A percentile compares a stretch with the other conserved stretches of the same genome.
Evolutionary conservation across 1,140 invertebrate species (phyloP).

Genomic region (Stratiolaelaps scimitus): DNA sequence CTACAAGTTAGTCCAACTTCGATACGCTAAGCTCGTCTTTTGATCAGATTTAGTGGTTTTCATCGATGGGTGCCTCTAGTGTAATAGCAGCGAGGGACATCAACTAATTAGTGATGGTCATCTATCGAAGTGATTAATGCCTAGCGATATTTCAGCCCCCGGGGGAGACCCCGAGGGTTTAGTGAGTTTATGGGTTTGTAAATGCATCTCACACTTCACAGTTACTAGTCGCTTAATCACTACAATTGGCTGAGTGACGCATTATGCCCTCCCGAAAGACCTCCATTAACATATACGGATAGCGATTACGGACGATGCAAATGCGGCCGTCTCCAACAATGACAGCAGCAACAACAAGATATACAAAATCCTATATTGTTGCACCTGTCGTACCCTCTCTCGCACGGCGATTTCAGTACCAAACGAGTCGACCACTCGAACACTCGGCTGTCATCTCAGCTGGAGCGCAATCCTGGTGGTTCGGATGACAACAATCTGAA

Average conservation of each 20-base stretch:
- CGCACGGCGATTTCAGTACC: slow-evolving; percentile 48
- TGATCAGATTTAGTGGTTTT: too few relatives aligned
- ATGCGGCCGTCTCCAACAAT: background rate
- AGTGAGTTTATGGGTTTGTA: too few relatives aligned
- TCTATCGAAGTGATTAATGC: too few relatives aligned
- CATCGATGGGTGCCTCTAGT: too few relatives aligned
- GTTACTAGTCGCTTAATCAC: too few relatives aligned
- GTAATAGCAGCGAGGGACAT: too few relatives aligned
- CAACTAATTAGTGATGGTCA: too few relatives aligned
- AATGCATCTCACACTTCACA: too few relatives aligned
- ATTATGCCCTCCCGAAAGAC: background rate
- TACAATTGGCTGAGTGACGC: background rate
- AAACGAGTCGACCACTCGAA: slow-evolving; percentile 93
- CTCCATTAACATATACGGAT: background rate
- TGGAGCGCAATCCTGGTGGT: slow-evolving; percentile 79
- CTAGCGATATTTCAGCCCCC: too few relatives aligned
- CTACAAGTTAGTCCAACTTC: slow-evolving; percentile 56
- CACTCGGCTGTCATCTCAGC: slow-evolving; percentile 79
- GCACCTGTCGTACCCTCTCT: background rate
- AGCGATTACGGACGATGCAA: background rate
- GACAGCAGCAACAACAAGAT: too few relatives aligned
- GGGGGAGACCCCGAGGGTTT: too few relatives aligned
- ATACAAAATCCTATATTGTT: too few relatives aligned
- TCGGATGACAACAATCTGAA: slow-evolving; percentile 98
- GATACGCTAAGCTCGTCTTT: slow-evolving; percentile 17